These are phyloP conservation scores for Laspeyria flexula DNA, from an alignment of 2,888 invertebrate genomes.

Conservation along the genomic window DNA sequence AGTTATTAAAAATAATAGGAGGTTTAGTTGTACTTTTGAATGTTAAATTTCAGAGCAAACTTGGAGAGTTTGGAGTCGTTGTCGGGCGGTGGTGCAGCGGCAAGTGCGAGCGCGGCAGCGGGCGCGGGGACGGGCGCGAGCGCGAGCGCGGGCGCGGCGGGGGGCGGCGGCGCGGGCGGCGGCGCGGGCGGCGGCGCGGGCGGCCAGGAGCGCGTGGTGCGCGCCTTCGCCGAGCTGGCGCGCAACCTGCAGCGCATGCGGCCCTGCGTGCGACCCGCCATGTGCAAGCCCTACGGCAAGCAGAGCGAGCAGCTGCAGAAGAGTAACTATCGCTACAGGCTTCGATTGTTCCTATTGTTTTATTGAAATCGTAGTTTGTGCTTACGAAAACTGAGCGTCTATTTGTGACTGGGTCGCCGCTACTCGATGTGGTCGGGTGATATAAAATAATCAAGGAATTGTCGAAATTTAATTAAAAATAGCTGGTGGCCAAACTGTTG, in stretches of 20 bases:
- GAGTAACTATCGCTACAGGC: slow-evolving; percentile 86
- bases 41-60: slow-evolving; percentile 85
- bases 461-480: background rate
- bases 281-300: slow-evolving; percentile 96
- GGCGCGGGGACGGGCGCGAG: slow-evolving; percentile 87
- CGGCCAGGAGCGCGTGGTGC: slow-evolving; percentile 94
- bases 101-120: slow-evolving; percentile 88
- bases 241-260: slow-evolving; percentile 96
- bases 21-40: background rate
- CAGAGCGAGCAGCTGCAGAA: slow-evolving; percentile 95
- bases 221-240: slow-evolving; percentile 94
- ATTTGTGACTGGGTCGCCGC: too few relatives aligned
- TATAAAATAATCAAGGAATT: too few relatives aligned
- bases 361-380: too few relatives aligned
- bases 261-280: slow-evolving; percentile 94
- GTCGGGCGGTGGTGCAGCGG: slow-evolving; percentile 87
- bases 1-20: background rate
- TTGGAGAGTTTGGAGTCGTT: slow-evolving; percentile 90
- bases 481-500: too few relatives aligned
- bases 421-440: too few relatives aligned
- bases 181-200: slow-evolving; percentile 67
- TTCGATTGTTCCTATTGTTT: too few relatives aligned
- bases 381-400: too few relatives aligned
- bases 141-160: slow-evolving; percentile 88
- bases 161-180: slow-evolving; percentile 88